Evolutionary conservation across 2,888 invertebrate species (phyloP).

Genomic region (Stictocephala bisonia): DNA sequence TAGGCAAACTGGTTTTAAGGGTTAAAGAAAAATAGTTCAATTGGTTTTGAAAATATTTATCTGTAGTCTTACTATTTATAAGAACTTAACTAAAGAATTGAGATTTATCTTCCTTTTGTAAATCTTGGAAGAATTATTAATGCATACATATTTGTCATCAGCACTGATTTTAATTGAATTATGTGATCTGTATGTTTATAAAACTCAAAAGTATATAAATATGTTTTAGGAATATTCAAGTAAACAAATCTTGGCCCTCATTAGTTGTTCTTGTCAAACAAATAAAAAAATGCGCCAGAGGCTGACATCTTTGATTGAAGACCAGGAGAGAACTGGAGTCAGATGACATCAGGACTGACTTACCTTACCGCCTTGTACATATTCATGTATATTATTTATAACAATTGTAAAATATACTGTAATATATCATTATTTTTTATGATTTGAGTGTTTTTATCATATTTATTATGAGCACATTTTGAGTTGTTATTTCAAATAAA

Average conservation of each 20-base stretch:
- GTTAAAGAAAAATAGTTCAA: no score
- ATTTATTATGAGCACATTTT: no score
- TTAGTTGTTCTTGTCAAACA: constrained; percentile 88
- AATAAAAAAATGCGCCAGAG: constrained; percentile 88
- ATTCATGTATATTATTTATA: constrained; percentile 21
- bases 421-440: no score
- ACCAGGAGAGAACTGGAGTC: constrained; percentile 63
- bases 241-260: constrained; percentile 86
- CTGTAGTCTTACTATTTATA: constrained; percentile 43
- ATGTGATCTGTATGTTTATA: background rate
- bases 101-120: no score
- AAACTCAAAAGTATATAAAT: background rate
- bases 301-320: constrained; percentile 78
- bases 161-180: constrained; percentile 11
- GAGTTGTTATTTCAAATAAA: no score
- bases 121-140: no score
- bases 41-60: no score
- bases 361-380: background rate
- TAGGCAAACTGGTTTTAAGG: no score
- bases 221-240: constrained; percentile 82
- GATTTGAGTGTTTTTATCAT: no score
- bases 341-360: constrained; percentile 48
- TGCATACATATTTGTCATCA: no score
- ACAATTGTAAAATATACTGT: constrained; percentile 25
- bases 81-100: no score